Evolutionary conservation across 2,888 invertebrate genomes (phyloP).

Genomic region (Heliconius sara): DNA sequence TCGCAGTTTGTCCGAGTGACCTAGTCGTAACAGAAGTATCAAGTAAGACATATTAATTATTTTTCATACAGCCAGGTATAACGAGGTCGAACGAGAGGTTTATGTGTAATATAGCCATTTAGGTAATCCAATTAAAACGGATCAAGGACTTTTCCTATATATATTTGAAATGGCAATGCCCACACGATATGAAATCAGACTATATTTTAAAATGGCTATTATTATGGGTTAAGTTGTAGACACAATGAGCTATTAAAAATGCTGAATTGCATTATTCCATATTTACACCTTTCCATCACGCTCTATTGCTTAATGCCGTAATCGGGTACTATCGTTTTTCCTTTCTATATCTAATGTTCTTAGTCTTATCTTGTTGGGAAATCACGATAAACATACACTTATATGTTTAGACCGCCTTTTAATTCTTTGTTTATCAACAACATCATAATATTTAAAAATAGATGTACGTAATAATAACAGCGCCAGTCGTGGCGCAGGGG

Average conservation of each 20-base stretch:
- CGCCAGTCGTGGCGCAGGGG: too few species aligned
- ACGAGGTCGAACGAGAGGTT: slow-evolving; percentile 37
- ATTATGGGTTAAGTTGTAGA: neutral
- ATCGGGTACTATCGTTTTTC: slow-evolving; percentile 66
- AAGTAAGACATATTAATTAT: slow-evolving; percentile 13
- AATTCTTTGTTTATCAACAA: slow-evolving; percentile 9
- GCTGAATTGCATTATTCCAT: slow-evolving; percentile 47
- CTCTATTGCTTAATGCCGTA: slow-evolving; percentile 68
- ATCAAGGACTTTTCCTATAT: slow-evolving; percentile 21
- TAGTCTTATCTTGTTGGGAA: slow-evolving; percentile 36
- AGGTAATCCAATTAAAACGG: slow-evolving; percentile 23
- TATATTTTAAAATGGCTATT: neutral
- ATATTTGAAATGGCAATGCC: slow-evolving; percentile 11
- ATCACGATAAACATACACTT: slow-evolving; percentile 23
- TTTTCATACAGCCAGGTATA: neutral
- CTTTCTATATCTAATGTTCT: slow-evolving; percentile 52
- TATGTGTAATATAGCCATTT: slow-evolving; percentile 15
- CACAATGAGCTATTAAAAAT: slow-evolving; percentile 38
- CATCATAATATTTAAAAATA: neutral
- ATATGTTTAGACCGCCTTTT: neutral
- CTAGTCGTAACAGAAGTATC: neutral
- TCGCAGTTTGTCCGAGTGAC: slow-evolving; percentile 3
- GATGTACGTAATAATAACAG: neutral
- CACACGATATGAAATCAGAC: slow-evolving; percentile 20
- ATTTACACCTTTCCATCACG: slow-evolving; percentile 59